These are phyloP conservation scores for Pammene fasciana DNA, from an alignment of 2,888 invertebrate species.

Conservation along the genomic window DNA sequence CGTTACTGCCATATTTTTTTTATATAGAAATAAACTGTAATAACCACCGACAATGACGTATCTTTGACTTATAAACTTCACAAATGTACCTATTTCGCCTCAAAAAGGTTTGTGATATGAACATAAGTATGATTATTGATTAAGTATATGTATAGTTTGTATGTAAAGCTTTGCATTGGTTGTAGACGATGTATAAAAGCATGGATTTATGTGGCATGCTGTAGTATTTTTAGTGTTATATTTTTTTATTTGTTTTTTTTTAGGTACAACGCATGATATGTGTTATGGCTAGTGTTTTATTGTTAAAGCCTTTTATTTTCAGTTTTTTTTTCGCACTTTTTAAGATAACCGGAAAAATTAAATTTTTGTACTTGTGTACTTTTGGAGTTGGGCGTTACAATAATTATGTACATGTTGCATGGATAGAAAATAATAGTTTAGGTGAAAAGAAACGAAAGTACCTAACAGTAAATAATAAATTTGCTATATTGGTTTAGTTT, in stretches of 20 bases:
- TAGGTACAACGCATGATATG: conserved; percentile 30
- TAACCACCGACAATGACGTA: too few relatives aligned
- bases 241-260: conserved; percentile 1
- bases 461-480: neutral
- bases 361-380: conserved; percentile 18
- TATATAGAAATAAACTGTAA: too few relatives aligned
- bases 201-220: conserved; percentile 33
- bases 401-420: conserved; percentile 33
- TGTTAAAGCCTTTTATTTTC: conserved; percentile 25
- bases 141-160: conserved; percentile 24
- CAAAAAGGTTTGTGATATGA: neutral
- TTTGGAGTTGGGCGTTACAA: conserved; percentile 11
- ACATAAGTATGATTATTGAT: conserved; percentile 5
- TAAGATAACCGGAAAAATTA: neutral
- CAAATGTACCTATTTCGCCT: too few relatives aligned
- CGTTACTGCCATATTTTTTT: too few relatives aligned
- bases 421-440: neutral
- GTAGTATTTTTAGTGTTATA: conserved; percentile 18
- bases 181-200: conserved; percentile 24
- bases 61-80: too few relatives aligned
- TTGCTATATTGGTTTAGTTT: too few relatives aligned
- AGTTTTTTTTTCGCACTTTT: conserved; percentile 25
- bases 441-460: neutral
- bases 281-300: conserved; percentile 38
- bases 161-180: conserved; percentile 35